Evolutionary conservation across 2,888 invertebrate species (phyloP).

Genomic region (Tachina lurida): DNA sequence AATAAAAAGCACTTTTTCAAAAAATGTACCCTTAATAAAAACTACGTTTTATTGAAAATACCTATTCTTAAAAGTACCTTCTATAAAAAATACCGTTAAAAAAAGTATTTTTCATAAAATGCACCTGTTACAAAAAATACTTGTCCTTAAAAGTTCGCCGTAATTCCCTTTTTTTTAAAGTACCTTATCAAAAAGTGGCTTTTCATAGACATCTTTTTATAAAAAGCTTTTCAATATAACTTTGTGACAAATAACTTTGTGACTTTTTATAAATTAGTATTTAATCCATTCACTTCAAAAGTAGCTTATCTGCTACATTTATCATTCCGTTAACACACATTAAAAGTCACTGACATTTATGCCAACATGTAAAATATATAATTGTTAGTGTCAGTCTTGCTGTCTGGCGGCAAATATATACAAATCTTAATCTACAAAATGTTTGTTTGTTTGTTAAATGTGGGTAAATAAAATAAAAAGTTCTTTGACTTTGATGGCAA

Average conservation of each 20-base stretch:
- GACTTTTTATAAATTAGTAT: background rate
- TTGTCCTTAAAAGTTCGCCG: too few relatives aligned
- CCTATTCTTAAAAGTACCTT: too few relatives aligned
- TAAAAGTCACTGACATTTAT: conserved; percentile 53
- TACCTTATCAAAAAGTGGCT: too few relatives aligned
- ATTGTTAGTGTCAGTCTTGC: conserved; percentile 4
- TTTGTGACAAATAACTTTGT: background rate
- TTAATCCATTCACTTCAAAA: background rate
- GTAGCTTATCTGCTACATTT: background rate
- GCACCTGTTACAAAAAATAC: too few relatives aligned
- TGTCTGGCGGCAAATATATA: conserved; percentile 5
- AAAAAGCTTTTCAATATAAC: too few relatives aligned
- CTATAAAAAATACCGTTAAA: too few relatives aligned
- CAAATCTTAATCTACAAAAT: background rate
- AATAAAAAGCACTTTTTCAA: too few relatives aligned
- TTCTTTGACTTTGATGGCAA: conserved; percentile 11
- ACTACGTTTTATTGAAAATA: too few relatives aligned
- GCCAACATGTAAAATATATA: background rate
- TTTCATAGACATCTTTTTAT: too few relatives aligned
- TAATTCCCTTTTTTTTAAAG: too few relatives aligned
- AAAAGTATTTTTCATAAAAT: too few relatives aligned
- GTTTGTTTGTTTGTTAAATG: conserved; percentile 14
- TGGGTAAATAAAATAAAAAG: conserved; percentile 10
- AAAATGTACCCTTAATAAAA: too few relatives aligned
- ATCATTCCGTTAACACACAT: conserved; percentile 31